phyloP scores from a whole-genome alignment of 2,797 vertebrate species.

The Sebastes minor region DNA sequence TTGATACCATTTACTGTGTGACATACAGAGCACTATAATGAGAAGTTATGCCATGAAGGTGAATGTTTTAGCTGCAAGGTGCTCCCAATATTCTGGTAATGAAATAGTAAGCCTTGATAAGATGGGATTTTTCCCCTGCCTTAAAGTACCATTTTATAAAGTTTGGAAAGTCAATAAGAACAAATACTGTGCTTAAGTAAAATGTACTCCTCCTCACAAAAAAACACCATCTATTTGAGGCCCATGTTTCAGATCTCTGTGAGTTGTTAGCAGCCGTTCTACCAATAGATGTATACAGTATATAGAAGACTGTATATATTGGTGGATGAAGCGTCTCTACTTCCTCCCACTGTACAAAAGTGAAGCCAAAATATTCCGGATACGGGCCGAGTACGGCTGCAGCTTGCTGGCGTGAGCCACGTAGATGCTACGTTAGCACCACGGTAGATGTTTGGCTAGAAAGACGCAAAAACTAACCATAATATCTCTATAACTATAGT shows the following conservation, averaged over 20 bases:
- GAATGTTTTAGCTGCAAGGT: background rate
- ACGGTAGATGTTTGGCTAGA: too few relatives aligned
- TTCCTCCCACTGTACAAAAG: too few relatives aligned
- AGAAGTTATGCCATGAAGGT: background rate
- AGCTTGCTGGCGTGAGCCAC: too few relatives aligned
- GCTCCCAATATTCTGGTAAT: background rate
- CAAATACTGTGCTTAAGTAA: background rate
- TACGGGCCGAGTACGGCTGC: too few relatives aligned
- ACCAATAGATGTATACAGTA: background rate
- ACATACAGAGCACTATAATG: background rate
- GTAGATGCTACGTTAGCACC: too few relatives aligned
- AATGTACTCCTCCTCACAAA: background rate
- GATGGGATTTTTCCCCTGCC: background rate
- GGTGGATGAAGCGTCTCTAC: accelerated
- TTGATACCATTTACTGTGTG: background rate
- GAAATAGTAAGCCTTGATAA: background rate
- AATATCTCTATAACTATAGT: too few relatives aligned
- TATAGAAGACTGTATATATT: too few relatives aligned
- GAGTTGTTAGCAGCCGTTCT: background rate
- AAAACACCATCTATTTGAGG: background rate
- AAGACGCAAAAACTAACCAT: too few relatives aligned
- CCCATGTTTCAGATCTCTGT: background rate
- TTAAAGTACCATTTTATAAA: background rate
- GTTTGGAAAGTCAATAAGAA: background rate
- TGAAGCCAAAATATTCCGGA: too few relatives aligned